Percentiles rank a stretch among this genome's conserved stretches.
These are phyloP conservation scores for Rhodinocichla rosea DNA, from an alignment of 2,113 vertebrate species.

Conservation along the genomic window DNA sequence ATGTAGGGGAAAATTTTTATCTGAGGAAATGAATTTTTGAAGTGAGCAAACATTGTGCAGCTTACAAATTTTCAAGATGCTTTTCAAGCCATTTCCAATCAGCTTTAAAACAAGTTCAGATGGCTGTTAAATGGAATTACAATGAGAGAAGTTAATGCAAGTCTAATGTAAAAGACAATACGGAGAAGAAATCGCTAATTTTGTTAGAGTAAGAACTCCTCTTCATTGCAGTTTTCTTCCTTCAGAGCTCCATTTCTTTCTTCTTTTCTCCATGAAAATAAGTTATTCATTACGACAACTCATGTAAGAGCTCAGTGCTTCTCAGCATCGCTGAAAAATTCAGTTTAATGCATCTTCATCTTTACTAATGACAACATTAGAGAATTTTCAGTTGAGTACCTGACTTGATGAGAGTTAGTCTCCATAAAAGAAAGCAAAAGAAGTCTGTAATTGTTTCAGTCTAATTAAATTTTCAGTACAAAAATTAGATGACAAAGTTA, in stretches of 20 bases:
- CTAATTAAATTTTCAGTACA: not conserved
- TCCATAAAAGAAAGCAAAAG: not conserved
- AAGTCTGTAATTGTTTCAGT: not conserved
- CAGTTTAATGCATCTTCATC: not conserved
- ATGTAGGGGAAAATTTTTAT: not conserved
- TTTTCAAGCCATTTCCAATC: not conserved
- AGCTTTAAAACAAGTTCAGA: not conserved
- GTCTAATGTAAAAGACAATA: not conserved
- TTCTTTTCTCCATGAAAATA: not conserved
- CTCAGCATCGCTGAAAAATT: constrained; percentile 13
- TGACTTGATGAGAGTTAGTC: not conserved
- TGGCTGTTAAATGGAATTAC: not conserved
- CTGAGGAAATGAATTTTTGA: constrained; percentile 18
- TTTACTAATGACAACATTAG: not conserved
- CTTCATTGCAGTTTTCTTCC: not conserved
- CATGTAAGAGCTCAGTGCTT: not conserved
- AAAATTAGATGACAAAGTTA: not conserved
- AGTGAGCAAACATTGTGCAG: constrained; percentile 21
- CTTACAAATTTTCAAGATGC: not conserved
- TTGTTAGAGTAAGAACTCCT: not conserved
- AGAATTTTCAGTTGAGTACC: not conserved
- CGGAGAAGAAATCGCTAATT: not conserved
- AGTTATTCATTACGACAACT: not conserved
- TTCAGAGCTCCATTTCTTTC: not conserved
- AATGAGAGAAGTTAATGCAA: not conserved